Base-by-base conservation (phyloP, 2,888 invertebrate species). In the Chesias legatella region DNA sequence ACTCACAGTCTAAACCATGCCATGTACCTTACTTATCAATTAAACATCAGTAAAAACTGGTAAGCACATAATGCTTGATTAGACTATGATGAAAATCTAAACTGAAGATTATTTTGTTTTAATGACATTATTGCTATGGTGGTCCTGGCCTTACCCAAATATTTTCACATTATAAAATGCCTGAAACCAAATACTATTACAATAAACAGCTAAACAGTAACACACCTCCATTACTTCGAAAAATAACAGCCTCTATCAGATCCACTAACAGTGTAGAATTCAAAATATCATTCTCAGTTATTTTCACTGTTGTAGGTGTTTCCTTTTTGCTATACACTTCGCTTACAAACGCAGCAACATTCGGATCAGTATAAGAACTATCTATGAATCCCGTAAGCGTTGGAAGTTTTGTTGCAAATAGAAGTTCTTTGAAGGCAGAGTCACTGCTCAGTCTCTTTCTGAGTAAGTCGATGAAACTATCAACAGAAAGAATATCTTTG, bases 231-330 rank as follows among this genome's bases (percentile, higher is more conserved):
- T 35, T 31, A 11, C 67, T 79, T 60, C 79, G 70, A 58, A 86
- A 86, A 53, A 88, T 86, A 6, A 88, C 79, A 24, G 85, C 83
- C 64, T 86, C 84, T 6, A 88, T 78, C 43, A 88, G 75, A 68
- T 88, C 79, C 3, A 75, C 81, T 13, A 88, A 69, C 35, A 85
- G 58, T 7, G 86, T 85, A 23, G 86, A 85, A 61, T 88, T 86
- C 0, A 84, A 56, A 33, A 63, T 60, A 40, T 83, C 78, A 43
- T 48, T 67, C 17, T 71, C 58, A 1, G 73, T 61, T 21, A 61
- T 32, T 56, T 63, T 77, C 6, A 51, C 53, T 8, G 74, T 74
- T 0, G 76, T 75, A 6, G 65, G n/a, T 5, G 58, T 33, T 34
- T 57, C 58, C 51, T 74, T 79, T 47, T 74, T 79, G 48, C 73